A percentile compares a stretch with the other conserved stretches of the same genome.
Conservation (phyloP, 2,797 vertebrate genomes). For the Remorina albescens region DNA sequence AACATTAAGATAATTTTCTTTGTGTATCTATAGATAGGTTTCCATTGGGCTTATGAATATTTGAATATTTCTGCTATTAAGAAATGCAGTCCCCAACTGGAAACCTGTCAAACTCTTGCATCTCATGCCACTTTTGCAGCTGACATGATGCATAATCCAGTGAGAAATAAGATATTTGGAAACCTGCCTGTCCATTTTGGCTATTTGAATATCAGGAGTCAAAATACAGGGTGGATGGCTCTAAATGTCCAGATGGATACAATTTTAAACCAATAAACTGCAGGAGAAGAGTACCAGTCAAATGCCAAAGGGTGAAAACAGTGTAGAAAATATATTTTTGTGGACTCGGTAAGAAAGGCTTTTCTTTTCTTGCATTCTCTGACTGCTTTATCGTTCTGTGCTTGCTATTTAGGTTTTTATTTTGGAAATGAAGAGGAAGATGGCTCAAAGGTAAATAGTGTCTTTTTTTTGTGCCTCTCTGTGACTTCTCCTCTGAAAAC, state of each 20-base stretch:
- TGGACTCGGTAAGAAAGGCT: too few species aligned
- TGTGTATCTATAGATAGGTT: too few species aligned
- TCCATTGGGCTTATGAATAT: too few species aligned
- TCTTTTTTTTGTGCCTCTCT: slow-evolving; percentile 15
- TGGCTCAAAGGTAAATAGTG: not conserved
- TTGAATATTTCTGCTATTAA: too few species aligned
- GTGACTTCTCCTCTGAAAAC: slow-evolving; percentile 20
- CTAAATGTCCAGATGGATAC: not conserved
- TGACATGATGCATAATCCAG: too few species aligned
- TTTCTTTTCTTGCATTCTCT: too few species aligned
- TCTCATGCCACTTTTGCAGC: not conserved
- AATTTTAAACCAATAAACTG: not conserved
- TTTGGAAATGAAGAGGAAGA: slow-evolving; percentile 10
- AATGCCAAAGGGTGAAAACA: not conserved
- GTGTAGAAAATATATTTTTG: too few species aligned
- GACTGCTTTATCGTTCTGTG: too few species aligned
- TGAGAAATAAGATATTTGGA: not conserved
- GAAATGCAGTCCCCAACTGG: not conserved
- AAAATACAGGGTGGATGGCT: not conserved
- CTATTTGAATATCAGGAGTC: not conserved
- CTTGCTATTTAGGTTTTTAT: slow-evolving; percentile 15
- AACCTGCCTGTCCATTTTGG: not conserved
- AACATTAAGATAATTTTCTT: too few species aligned
- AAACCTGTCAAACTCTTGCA: not conserved
- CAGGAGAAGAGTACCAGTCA: not conserved